Conservation (phyloP, 2,797 vertebrate species). For the Nyctibius grandis region DNA sequence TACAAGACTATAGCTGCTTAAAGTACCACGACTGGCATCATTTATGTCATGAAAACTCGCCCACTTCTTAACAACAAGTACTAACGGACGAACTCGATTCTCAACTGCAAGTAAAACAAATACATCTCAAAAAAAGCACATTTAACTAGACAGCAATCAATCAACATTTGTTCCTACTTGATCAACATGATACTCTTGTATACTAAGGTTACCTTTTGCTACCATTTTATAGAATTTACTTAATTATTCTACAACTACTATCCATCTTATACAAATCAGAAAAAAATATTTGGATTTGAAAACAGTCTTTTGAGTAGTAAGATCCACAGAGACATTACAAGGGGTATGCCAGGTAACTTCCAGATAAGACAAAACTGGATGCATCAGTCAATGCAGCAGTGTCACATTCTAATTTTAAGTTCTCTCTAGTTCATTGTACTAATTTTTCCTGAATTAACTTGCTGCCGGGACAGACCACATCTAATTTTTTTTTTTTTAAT, state of each 20-base stretch:
- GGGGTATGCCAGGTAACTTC: background rate
- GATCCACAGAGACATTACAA: background rate
- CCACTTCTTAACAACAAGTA: conserved; percentile 95
- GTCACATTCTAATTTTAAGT: background rate
- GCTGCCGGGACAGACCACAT: background rate
- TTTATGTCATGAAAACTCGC: conserved; percentile 88
- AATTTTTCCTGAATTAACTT: background rate
- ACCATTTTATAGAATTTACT: background rate
- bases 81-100: conserved; percentile 88
- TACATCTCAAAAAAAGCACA: background rate
- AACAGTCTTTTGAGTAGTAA: background rate
- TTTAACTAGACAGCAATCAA: background rate
- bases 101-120: conserved; percentile 84
- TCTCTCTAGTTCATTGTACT: background rate
- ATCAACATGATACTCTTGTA: background rate
- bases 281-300: background rate
- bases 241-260: background rate
- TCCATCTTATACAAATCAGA: background rate
- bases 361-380: background rate
- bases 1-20: conserved; percentile 94
- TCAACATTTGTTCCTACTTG: background rate
- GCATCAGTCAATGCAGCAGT: background rate
- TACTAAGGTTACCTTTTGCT: background rate
- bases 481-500: background rate
- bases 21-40: conserved; percentile 94